Evolutionary conservation across 2,113 vertebrate genomes (phyloP), one percentile per base, ranked within the genome.

Genomic region (Gnathonemus longibarbis): DNA sequence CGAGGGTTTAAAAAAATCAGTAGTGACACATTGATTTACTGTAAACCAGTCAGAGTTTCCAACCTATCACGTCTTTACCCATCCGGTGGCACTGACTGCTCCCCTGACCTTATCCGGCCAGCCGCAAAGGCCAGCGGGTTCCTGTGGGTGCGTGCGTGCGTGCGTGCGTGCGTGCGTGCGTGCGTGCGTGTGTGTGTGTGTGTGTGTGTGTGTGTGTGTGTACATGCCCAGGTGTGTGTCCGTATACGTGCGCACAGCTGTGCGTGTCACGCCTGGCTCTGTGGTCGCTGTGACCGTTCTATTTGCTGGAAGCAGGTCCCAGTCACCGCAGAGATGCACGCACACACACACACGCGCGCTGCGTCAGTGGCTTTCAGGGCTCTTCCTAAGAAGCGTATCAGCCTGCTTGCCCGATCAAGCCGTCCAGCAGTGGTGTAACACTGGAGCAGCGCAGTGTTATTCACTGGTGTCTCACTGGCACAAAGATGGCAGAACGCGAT

Each of bases 21-120:
- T 24, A 11, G 5, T 48, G 45, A 86, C 15, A 27, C 24, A 49
- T 48, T 86, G 19, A 27, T 50, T 86, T 86, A 86, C 84, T 86
- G 84, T 86, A 86, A 86, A 86, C 84, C 45, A 48, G 48, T 86
- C 84, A 86, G 84, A 27, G 84, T 50, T 80, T 48, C 84, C 84
- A 49, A 48, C 48, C 9, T 31, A 15, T 9, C 24, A 27, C 24
- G 21, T 86, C 84, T 50, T 24, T 50, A 27, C 83, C 45, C 84
- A 50, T 86, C 48, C 48, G 84, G 10, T 86, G 84, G 84, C 84
- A n/a, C 27, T 48, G 45, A 50, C 46, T 49, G 45, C 48, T 50
- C n/a, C 45, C 84, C 21, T 27, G 45, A 3, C 84, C 84, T 49
- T 27, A 86, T 49, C 48, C 11, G 45, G 84, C 24, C 84, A 50